Evolutionary conservation across 2,888 invertebrate species (phyloP).

Genomic region (Pogonocherus hispidulus): DNA sequence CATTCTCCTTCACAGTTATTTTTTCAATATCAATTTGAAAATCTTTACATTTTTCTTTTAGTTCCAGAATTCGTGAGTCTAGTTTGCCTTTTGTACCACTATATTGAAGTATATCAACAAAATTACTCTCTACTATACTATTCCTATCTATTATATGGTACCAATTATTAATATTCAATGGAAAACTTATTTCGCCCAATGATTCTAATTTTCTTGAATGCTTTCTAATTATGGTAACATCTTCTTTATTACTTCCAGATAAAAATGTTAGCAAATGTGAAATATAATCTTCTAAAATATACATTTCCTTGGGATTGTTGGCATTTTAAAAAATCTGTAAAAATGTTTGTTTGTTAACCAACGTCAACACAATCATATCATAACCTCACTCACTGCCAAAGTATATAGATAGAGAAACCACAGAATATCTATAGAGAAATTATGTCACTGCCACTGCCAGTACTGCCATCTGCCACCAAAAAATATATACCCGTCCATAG

Average conservation of each 20-base stretch:
- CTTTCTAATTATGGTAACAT: slow-evolving; percentile 70
- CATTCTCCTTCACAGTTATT: slow-evolving; percentile 67
- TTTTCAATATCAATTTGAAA: slow-evolving; percentile 70
- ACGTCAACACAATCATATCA: slow-evolving; percentile 4
- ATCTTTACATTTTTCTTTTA: slow-evolving; percentile 67
- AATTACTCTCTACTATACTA: slow-evolving; percentile 21
- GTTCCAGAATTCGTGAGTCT: slow-evolving; percentile 57
- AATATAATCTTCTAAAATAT: slow-evolving; percentile 46
- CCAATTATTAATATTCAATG: slow-evolving; percentile 74
- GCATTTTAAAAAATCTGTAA: too few species aligned
- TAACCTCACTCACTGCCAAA: too few species aligned
- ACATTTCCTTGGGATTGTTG: slow-evolving; percentile 44
- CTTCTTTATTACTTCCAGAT: slow-evolving; percentile 38
- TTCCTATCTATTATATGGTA: slow-evolving; percentile 63
- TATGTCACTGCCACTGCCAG: too few species aligned
- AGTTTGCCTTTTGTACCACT: slow-evolving; percentile 43
- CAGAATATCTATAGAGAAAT: too few species aligned
- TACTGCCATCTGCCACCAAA: too few species aligned
- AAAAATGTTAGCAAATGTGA: slow-evolving; percentile 49
- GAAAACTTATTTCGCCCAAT: slow-evolving; percentile 78
- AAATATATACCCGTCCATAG: too few species aligned
- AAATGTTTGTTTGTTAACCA: too few species aligned
- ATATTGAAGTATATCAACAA: slow-evolving; percentile 54
- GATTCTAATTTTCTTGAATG: slow-evolving; percentile 72
- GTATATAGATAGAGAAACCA: too few species aligned